Conservation (phyloP, 2,797 vertebrate species). For the Gambusia yucatana region DNA sequence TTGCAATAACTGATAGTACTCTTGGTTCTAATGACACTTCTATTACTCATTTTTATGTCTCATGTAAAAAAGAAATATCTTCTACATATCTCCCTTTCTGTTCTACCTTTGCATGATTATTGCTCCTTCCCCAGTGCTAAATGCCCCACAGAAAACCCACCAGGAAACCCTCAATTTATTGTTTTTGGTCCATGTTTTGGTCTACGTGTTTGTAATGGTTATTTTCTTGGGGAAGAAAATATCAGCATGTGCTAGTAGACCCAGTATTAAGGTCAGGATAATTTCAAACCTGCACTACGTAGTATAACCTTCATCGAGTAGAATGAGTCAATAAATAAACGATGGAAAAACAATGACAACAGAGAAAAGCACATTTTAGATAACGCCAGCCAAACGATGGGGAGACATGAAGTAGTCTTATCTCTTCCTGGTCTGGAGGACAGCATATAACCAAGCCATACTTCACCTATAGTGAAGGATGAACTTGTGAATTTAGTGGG, state of each 20-base stretch:
- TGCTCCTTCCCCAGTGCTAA: constrained; percentile 14
- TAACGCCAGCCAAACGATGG: constrained; percentile 60
- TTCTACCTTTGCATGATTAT: constrained; percentile 6
- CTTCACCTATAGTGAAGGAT: constrained; percentile 26
- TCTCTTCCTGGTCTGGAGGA: constrained; percentile 60
- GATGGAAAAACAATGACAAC: constrained; percentile 40
- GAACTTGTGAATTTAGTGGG: constrained; percentile 9
- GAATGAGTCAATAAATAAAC: constrained; percentile 72
- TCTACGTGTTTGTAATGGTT: constrained; percentile 31
- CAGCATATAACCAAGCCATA: constrained; percentile 57
- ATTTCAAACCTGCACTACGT: constrained; percentile 50
- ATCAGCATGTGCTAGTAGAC: constrained; percentile 37
- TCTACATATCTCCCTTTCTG: neutral
- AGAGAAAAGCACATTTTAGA: constrained; percentile 64
- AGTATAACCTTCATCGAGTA: constrained; percentile 73
- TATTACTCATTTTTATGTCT: neutral
- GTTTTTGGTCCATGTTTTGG: constrained; percentile 1
- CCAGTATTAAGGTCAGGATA: constrained; percentile 61
- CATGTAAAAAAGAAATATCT: neutral
- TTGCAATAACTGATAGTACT: neutral
- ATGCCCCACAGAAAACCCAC: constrained; percentile 17
- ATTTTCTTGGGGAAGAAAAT: constrained; percentile 55
- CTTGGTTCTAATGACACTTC: neutral
- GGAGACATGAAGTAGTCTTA: constrained; percentile 68
- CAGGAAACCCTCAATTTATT: constrained; percentile 56